These are phyloP conservation scores for Calephelis virginiensis DNA, from an alignment of 1,140 invertebrate genomes.

Conservation along the genomic window DNA sequence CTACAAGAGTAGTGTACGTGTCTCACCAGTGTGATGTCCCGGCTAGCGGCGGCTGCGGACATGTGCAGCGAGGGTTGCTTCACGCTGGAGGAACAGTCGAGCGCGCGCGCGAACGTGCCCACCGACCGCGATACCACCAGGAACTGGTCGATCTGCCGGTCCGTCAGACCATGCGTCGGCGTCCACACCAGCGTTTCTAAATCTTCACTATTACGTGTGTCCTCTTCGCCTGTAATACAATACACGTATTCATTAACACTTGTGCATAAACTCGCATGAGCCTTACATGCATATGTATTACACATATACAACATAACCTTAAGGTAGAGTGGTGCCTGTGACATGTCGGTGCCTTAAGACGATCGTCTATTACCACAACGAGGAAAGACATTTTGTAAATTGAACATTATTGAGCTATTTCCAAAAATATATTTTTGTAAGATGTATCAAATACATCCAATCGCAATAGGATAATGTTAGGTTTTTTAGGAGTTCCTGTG, in stretches of 20 bases:
- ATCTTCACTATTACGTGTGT: conserved; percentile 87
- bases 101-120: conserved; percentile 98
- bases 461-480: no score
- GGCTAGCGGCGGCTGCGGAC: conserved; percentile 98
- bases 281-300: no score
- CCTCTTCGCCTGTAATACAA: conserved; percentile 82
- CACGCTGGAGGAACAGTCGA: conserved; percentile 98
- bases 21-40: conserved; percentile 96
- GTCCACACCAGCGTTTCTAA: conserved; percentile 97
- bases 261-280: background rate
- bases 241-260: background rate
- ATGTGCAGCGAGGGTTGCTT: conserved; percentile 99
- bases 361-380: no score
- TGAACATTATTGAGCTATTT: no score
- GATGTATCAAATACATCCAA: no score
- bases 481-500: no score
- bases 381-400: no score
- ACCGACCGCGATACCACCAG: conserved; percentile 98
- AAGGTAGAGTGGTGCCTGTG: no score
- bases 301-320: no score
- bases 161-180: conserved; percentile 92
- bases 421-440: no score
- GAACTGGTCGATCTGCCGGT: conserved; percentile 99
- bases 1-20: no score
- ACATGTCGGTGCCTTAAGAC: no score